Base-by-base conservation (phyloP, 2,888 invertebrate species). In the Erannis defoliaria region DNA sequence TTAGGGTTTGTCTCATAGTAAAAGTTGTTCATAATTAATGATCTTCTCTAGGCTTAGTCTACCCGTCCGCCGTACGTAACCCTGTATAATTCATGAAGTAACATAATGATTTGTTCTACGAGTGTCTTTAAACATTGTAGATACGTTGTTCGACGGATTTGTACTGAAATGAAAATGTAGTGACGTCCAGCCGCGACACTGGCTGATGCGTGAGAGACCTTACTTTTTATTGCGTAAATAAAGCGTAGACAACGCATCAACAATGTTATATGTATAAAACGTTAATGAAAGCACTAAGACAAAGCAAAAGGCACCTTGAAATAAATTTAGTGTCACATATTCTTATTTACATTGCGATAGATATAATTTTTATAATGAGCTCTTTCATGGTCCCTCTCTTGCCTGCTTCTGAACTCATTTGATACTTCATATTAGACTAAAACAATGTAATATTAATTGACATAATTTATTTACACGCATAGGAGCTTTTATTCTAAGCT, bases 381-480 rank as follows among this genome's bases (percentile, higher is more conserved):
- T 78, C 68, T 70, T 62, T 67, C 70, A 71, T 81, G 81, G 82
- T 82, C 82, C 82, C 82, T 66, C 68, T 77, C 69, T 73, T 75
- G 76, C 76, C 71, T 64, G 68, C 72, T 48, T 54, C 43, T 50
- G 19, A 54, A 43, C 42, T 55, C 49, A 54, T 64, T 57, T 49
- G 45, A 56, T 51, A 71, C 66, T 56, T 51, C 56, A 70, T 72
- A 71, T 70, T 48, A 16, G 19, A 56, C n/a, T 46, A 48, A 19
- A n/a, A n/a, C n/a, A n/a, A 35, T 51, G 49, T 38, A 29, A 21
- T 23, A 16, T 29, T 59, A 53, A 38, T 45, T 38, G 26, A 53
- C 33, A 49, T 42, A 49, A 9, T 2, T n/a, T 16, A 50, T 56
- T 54, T 62, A 49, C 40, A 58, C 19, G 50, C n/a, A 40, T 23